A percentile compares a stretch with the other conserved stretches of the same genome.
phyloP scores from a whole-genome alignment of 2,113 vertebrate species.

The Casuarius casuarius region DNA sequence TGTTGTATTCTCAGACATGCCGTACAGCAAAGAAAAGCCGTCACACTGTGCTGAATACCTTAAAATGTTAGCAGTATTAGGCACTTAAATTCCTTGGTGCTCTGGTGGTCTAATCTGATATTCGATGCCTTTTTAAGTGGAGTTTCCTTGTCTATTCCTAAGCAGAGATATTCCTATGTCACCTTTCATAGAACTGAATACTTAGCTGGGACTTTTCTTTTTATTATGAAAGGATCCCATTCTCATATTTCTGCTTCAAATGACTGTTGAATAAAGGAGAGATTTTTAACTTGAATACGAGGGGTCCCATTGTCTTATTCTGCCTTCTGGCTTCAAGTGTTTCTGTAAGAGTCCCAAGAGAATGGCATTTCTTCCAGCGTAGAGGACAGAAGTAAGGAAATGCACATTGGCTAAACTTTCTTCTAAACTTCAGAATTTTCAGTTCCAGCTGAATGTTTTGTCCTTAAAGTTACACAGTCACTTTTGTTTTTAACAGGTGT shows the following conservation, averaged over 20 bases:
- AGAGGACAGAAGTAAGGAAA: neutral
- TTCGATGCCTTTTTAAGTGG: neutral
- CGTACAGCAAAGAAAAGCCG: neutral
- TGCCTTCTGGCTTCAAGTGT: neutral
- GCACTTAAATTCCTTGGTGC: neutral
- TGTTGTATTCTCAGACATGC: neutral
- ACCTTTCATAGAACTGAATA: neutral
- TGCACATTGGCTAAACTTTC: conserved; percentile 18
- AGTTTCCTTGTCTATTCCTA: neutral
- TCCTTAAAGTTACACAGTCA: neutral
- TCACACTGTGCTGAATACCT: neutral
- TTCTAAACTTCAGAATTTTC: conserved; percentile 24
- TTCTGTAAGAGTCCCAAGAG: conserved; percentile 5
- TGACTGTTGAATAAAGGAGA: neutral
- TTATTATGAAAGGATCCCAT: neutral
- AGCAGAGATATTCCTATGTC: neutral
- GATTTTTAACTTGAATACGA: neutral
- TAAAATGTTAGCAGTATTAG: neutral
- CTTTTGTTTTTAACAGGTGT: neutral
- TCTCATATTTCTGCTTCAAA: neutral
- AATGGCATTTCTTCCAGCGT: conserved; percentile 4
- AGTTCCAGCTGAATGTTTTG: neutral
- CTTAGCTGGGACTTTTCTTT: neutral
- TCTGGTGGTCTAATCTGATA: neutral
- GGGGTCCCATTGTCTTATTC: neutral